Evolutionary conservation across 2,113 vertebrate genomes (phyloP).

Genomic region (Donacobius atricapilla): DNA sequence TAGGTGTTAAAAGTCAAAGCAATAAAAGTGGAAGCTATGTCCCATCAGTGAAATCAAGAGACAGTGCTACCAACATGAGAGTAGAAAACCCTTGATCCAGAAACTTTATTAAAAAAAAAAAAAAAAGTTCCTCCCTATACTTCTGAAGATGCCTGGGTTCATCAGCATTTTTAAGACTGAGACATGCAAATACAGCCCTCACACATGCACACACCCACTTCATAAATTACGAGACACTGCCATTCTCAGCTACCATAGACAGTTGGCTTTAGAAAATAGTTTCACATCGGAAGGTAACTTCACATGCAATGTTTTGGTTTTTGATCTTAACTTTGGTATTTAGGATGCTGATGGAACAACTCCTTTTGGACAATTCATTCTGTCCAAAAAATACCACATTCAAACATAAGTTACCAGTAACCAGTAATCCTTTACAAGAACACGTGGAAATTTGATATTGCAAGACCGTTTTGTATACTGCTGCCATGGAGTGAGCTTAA

Average conservation of each 20-base stretch:
- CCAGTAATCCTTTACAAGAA: background rate
- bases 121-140: background rate
- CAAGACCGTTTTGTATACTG: background rate
- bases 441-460: background rate
- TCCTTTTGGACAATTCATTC: background rate
- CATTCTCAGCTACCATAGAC: background rate
- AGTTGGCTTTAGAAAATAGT: background rate
- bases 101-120: background rate
- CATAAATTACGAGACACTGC: background rate
- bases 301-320: background rate
- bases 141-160: background rate
- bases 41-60: background rate
- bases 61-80: background rate
- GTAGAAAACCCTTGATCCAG: background rate
- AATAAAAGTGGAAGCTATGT: background rate
- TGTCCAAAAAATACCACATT: background rate
- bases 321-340: background rate
- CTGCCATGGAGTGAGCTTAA: background rate
- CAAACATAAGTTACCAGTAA: background rate
- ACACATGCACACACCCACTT: background rate
- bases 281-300: background rate
- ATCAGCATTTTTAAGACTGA: background rate
- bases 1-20: background rate
- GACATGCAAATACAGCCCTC: background rate
- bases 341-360: background rate